phyloP scores from a whole-genome alignment of 2,113 vertebrate species.

The Ophthalmotilapia sp. region DNA sequence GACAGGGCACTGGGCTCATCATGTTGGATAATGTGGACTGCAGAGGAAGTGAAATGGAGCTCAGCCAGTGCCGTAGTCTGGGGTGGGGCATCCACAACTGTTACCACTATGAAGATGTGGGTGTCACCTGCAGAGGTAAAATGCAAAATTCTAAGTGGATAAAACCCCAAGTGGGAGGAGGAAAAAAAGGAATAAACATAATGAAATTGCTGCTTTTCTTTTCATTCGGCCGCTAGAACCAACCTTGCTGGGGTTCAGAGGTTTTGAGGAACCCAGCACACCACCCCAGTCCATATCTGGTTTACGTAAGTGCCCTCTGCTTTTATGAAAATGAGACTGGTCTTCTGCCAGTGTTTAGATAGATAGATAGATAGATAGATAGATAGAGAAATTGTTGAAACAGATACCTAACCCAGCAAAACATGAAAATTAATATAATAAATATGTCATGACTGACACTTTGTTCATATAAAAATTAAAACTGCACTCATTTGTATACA shows the following conservation, averaged over 20 bases:
- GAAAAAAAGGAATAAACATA: not conserved
- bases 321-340: not conserved
- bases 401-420: not conserved
- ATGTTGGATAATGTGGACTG: constrained; percentile 94
- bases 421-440: not conserved
- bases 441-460: not conserved
- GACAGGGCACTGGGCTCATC: constrained; percentile 83
- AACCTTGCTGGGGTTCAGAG: constrained; percentile 17
- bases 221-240: constrained; percentile 67
- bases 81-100: constrained; percentile 97
- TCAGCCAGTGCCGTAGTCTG: constrained; percentile 83
- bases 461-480: not conserved
- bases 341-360: not conserved
- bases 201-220: not conserved
- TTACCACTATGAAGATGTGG: constrained; percentile 96
- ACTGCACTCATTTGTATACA: not conserved
- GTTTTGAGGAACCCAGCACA: constrained; percentile 46
- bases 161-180: not conserved
- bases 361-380: not conserved
- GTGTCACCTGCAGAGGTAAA: constrained; percentile 82
- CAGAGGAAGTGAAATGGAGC: constrained; percentile 76
- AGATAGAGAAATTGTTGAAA: not conserved
- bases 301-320: constrained; percentile 54
- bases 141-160: not conserved
- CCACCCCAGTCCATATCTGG: constrained; percentile 3